A percentile compares a stretch with the other conserved stretches of the same genome.
These are phyloP conservation scores for Carollia perspicillata DNA, from an alignment of 2,113 vertebrate species.

Conservation along the genomic window DNA sequence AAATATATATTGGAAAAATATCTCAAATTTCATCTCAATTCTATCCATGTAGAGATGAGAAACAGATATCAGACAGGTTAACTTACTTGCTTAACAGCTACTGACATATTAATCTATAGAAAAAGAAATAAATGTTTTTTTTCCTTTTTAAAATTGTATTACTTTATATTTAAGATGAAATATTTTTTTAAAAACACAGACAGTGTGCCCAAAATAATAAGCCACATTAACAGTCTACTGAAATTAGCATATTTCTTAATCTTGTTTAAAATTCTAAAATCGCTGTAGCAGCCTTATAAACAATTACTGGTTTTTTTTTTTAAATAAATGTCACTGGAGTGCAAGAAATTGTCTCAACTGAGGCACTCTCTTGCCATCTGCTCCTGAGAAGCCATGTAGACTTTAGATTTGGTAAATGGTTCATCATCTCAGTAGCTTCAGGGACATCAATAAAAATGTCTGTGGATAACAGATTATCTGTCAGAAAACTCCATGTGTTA, in stretches of 20 bases:
- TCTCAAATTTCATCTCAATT: neutral
- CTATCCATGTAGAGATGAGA: neutral
- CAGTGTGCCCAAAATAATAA: neutral
- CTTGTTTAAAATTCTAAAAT: constrained; percentile 41
- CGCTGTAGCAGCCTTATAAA: neutral
- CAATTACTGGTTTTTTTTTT: constrained; percentile 29
- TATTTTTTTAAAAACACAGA: neutral
- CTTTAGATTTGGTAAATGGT: constrained; percentile 58
- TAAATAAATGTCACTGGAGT: neutral
- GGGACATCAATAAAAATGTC: constrained; percentile 34
- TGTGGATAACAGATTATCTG: constrained; percentile 72
- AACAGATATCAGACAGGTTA: neutral
- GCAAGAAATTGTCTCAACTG: neutral
- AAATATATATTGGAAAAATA: neutral
- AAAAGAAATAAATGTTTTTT: neutral
- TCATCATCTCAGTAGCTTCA: constrained; percentile 48
- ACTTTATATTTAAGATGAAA: neutral
- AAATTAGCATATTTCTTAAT: constrained; percentile 36
- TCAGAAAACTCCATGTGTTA: constrained; percentile 57
- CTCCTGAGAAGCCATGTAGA: constrained; percentile 51
- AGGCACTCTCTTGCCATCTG: constrained; percentile 58
- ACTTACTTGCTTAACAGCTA: neutral
- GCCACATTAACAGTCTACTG: neutral
- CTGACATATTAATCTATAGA: neutral
- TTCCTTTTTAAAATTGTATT: neutral